Evolutionary conservation across 2,888 invertebrate genomes (phyloP).

Genomic region (Glyphotaelius pellucidus): DNA sequence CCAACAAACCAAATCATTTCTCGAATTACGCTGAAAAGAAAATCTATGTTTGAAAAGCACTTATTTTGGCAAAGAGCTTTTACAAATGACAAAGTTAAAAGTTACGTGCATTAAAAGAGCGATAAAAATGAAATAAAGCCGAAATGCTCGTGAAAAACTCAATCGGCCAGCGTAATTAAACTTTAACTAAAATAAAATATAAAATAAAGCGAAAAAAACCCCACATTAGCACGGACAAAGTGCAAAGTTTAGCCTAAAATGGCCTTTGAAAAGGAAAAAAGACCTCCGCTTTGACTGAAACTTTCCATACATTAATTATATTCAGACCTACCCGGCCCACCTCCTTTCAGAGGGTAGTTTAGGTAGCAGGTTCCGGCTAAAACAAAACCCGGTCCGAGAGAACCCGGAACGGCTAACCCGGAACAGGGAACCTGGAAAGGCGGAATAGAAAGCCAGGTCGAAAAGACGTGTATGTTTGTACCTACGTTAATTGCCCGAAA

Average conservation of each 20-base stretch:
- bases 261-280: slow-evolving; percentile 38
- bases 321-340: slow-evolving; percentile 45
- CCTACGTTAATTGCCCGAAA: slow-evolving; percentile 58
- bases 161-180: slow-evolving; percentile 19
- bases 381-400: neutral
- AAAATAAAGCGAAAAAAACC: neutral
- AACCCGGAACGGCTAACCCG: neutral
- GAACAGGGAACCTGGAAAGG: neutral
- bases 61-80: neutral
- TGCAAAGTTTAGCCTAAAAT: slow-evolving; percentile 38
- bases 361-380: neutral
- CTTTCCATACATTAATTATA: slow-evolving; percentile 65
- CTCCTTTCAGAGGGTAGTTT: neutral
- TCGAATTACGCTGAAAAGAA: neutral
- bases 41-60: neutral
- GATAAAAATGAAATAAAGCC: slow-evolving; percentile 16
- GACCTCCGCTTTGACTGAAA: slow-evolving; percentile 59
- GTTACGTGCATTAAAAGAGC: neutral
- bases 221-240: slow-evolving; percentile 18
- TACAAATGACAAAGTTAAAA: neutral
- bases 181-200: slow-evolving; percentile 3
- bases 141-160: neutral
- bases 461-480: slow-evolving; percentile 30
- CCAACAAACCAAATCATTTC: neutral
- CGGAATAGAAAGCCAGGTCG: neutral